A percentile compares a stretch with the other conserved stretches of the same genome.
Conservation (phyloP, 2,113 vertebrate genomes). For the Thunnus thynnus region DNA sequence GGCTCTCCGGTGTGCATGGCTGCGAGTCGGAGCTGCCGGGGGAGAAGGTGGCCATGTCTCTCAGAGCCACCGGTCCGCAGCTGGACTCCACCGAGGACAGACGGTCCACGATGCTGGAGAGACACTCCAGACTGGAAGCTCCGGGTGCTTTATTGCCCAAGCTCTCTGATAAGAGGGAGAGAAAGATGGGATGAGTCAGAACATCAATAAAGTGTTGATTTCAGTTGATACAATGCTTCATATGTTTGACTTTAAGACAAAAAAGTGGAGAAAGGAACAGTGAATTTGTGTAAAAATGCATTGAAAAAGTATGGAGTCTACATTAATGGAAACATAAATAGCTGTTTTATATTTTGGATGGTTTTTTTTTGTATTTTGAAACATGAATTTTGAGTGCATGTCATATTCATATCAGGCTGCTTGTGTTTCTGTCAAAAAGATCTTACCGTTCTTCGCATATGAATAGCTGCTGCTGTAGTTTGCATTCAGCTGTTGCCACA, state of each 20-base stretch:
- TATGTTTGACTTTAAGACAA: background rate
- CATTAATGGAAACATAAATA: no score
- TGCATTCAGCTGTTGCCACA: conserved; percentile 89
- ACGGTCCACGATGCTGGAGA: conserved; percentile 97
- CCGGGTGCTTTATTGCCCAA: conserved; percentile 79
- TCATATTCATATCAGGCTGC: conserved; percentile 26
- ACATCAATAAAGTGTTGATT: background rate
- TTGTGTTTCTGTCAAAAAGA: conserved; percentile 8
- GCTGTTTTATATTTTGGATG: no score
- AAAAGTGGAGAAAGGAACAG: no score
- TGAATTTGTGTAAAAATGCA: no score
- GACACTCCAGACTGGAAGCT: conserved; percentile 93
- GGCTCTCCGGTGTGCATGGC: conserved; percentile 88
- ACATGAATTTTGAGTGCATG: background rate
- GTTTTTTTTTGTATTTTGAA: no score
- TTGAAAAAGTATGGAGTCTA: no score
- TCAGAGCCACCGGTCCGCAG: conserved; percentile 76
- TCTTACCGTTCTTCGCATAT: conserved; percentile 89
- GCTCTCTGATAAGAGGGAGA: conserved; percentile 72
- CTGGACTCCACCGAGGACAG: conserved; percentile 87
- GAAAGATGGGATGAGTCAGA: background rate
- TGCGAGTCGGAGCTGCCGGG: conserved; percentile 87
- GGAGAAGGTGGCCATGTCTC: conserved; percentile 84
- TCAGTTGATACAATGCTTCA: background rate
- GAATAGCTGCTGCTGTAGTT: conserved; percentile 88